Conservation (phyloP, 1,140 invertebrate species). For the Stegodyphus mimosarum region DNA sequence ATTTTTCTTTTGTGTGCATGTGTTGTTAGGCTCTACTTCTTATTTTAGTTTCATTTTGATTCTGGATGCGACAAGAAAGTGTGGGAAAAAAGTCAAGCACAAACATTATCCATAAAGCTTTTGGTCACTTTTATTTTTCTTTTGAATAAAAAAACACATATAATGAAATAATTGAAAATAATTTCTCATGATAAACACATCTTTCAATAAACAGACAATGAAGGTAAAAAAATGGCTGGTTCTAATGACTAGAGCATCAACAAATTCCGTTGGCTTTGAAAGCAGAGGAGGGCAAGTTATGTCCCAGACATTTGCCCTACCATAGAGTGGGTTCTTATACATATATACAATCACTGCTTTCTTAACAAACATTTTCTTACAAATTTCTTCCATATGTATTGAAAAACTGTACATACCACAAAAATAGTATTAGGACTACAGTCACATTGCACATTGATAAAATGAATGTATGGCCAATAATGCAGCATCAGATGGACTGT, state of each 20-base stretch:
- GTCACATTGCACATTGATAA: slow-evolving; percentile 41
- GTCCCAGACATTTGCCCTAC: slow-evolving; percentile 11
- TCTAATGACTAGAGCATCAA: slow-evolving; percentile 55
- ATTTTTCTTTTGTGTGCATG: not conserved
- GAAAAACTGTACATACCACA: slow-evolving; percentile 59
- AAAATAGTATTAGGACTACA: slow-evolving; percentile 59
- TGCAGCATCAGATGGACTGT: slow-evolving; percentile 3
- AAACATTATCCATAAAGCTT: slow-evolving; percentile 21
- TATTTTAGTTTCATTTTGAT: not conserved
- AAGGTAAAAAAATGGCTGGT: slow-evolving; percentile 52
- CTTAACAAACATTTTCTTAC: slow-evolving; percentile 36
- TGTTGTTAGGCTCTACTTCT: not conserved
- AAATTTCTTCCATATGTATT: slow-evolving; percentile 39
- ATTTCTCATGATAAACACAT: slow-evolving; percentile 54
- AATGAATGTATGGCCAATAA: slow-evolving; percentile 12
- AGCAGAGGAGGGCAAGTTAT: not conserved
- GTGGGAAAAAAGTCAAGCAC: not conserved
- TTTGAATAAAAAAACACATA: slow-evolving; percentile 53
- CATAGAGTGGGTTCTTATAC: not conserved
- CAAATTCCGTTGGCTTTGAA: not conserved
- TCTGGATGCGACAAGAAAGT: not conserved
- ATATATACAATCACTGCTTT: slow-evolving; percentile 8
- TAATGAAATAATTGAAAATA: slow-evolving; percentile 59
- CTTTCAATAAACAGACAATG: slow-evolving; percentile 45
- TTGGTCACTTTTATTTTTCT: slow-evolving; percentile 53